Evolutionary conservation across 2,113 vertebrate genomes (phyloP).

Genomic region (Procapra przewalskii): DNA sequence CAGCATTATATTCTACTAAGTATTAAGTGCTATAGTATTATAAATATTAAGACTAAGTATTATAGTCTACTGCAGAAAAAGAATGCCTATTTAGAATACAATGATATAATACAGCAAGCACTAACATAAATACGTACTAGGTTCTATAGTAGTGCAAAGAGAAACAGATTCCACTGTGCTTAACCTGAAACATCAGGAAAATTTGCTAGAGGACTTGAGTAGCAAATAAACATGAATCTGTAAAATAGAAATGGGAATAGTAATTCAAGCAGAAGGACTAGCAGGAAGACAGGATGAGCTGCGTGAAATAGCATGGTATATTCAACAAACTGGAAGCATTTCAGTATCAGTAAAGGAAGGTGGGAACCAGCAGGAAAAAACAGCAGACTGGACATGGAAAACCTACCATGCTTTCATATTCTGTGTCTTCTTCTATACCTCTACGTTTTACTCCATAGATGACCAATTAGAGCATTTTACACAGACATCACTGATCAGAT

Average conservation of each 20-base stretch:
- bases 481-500: neutral
- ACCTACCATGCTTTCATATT: neutral
- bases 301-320: neutral
- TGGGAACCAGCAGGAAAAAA: neutral
- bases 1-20: slow-evolving; percentile 25
- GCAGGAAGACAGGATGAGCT: neutral
- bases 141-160: neutral
- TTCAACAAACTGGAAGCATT: neutral
- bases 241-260: neutral
- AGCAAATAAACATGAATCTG: neutral
- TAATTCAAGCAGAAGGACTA: neutral
- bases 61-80: slow-evolving; percentile 18
- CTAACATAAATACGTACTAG: neutral
- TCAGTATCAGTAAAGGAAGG: neutral
- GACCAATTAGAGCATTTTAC: neutral
- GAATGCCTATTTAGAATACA: neutral
- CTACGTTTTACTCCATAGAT: neutral
- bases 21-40: neutral
- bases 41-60: neutral
- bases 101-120: neutral
- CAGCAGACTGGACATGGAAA: neutral
- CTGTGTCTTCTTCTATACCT: neutral
- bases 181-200: neutral
- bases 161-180: neutral
- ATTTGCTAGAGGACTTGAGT: neutral